phyloP scores from a whole-genome alignment of 2,113 vertebrate genomes.

The Corapipo altera region DNA sequence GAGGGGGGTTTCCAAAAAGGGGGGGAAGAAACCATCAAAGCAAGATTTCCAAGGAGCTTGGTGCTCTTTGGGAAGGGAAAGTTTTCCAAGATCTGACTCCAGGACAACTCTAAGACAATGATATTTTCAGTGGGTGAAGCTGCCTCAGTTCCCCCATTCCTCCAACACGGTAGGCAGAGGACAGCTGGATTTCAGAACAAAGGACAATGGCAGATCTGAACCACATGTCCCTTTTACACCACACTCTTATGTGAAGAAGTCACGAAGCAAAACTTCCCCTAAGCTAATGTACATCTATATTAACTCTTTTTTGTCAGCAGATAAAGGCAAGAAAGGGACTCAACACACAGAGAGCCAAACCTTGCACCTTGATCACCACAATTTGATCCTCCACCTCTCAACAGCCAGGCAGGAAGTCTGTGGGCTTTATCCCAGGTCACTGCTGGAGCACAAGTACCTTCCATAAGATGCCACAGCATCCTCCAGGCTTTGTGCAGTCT shows the following conservation, averaged over 20 bases:
- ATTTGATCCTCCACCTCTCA: neutral
- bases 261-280: neutral
- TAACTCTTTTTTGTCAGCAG: neutral
- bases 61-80: neutral
- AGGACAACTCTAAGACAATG: neutral
- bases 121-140: neutral
- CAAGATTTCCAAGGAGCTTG: neutral
- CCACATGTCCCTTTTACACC: neutral
- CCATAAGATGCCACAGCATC: neutral
- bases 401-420: neutral
- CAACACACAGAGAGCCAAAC: neutral
- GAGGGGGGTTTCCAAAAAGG: constrained; percentile 48
- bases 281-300: neutral
- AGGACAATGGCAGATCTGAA: neutral
- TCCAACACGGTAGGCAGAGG: neutral
- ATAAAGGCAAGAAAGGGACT: neutral
- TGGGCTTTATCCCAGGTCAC: neutral
- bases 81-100: neutral
- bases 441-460: neutral
- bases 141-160: neutral
- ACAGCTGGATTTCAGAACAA: neutral
- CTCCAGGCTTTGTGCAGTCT: neutral
- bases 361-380: neutral
- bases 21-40: constrained; percentile 54
- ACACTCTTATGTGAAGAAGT: neutral